Conservation (phyloP, 2,888 invertebrate species). For the Patella depressa region DNA sequence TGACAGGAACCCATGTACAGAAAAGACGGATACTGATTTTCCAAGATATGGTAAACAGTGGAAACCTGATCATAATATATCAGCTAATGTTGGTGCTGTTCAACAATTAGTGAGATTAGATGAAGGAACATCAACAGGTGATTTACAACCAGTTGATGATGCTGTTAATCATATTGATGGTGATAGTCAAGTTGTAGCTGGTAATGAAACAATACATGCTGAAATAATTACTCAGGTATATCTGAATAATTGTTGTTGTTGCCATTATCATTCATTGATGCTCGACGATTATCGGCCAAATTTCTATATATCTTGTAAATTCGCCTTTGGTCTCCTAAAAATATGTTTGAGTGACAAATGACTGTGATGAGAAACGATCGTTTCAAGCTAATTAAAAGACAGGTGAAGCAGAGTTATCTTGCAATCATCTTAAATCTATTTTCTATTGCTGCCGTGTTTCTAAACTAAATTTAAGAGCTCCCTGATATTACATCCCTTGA, state of each 20-base stretch:
- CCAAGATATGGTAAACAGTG: conserved; percentile 65
- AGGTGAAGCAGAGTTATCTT: too few species aligned
- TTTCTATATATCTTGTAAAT: too few species aligned
- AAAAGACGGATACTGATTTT: conserved; percentile 61
- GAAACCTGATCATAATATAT: conserved; percentile 46
- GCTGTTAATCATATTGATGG: conserved; percentile 9
- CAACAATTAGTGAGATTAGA: neutral
- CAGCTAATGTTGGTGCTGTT: conserved; percentile 28
- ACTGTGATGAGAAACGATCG: too few species aligned
- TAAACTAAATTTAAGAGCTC: too few species aligned
- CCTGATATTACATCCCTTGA: too few species aligned
- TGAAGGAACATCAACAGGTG: conserved; percentile 25
- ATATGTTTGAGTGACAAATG: too few species aligned
- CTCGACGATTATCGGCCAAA: too few species aligned
- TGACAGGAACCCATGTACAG: conserved; percentile 57
- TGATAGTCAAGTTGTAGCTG: neutral
- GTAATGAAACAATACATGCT: neutral
- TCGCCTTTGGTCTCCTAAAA: too few species aligned
- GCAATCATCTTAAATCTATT: too few species aligned
- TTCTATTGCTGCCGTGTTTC: too few species aligned
- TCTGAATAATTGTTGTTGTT: neutral
- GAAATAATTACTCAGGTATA: neutral
- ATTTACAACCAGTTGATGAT: conserved; percentile 11
- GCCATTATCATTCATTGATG: neutral
- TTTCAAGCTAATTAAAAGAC: too few species aligned